Base-by-base conservation (phyloP, 2,888 invertebrate genomes). In the Clivina fossor region DNA sequence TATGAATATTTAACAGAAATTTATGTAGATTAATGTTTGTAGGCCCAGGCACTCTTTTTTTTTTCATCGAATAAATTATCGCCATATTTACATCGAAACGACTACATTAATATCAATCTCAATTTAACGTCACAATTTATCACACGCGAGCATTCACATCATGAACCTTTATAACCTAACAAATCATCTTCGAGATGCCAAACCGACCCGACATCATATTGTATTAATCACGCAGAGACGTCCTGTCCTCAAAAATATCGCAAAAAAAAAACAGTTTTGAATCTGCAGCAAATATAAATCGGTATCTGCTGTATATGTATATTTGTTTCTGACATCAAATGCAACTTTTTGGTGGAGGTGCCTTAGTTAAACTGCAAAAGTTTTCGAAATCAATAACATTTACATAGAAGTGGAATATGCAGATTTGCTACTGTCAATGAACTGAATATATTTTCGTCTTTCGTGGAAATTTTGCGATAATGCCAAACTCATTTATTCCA, bases 71-170 rank as follows among this genome's bases (percentile, higher is more conserved):
- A 33, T 43, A 44, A 53, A 53, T 53, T 49, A 38, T 38, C 38
- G 11, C 11, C 1, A 49, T 49, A 49, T 49, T 49, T 49, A 49
- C 49, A 49, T 49, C 40, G 26, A 38, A 49, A 53, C 53, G 44
- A 53, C 53, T 44, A 37, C 24, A 44, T 43, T 44, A 53, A 53
- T 37, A 53, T 53, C 53, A 53, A 53, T 53, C 53, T 53, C 53
- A 53, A 53, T 53, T 53, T 53, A 53, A 20, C 33, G 44, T 44
- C 13, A 44, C 49, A 40, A 35, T 49, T 49, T 44, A 53, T 53
- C 43, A 53, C 20, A 18, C n/a, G 18, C 26, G 20, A 18, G 35
- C 26, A 53, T 43, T 51, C 41, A 51, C 13, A 51, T 51, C 41
- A 41, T 43, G 51, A 30, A 41, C 43, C 35, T 16, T 32, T 41